A percentile compares a stretch with the other conserved stretches of the same genome.
Evolutionary conservation across 2,888 invertebrate genomes (phyloP).

Genomic region (Craniophora ligustri): DNA sequence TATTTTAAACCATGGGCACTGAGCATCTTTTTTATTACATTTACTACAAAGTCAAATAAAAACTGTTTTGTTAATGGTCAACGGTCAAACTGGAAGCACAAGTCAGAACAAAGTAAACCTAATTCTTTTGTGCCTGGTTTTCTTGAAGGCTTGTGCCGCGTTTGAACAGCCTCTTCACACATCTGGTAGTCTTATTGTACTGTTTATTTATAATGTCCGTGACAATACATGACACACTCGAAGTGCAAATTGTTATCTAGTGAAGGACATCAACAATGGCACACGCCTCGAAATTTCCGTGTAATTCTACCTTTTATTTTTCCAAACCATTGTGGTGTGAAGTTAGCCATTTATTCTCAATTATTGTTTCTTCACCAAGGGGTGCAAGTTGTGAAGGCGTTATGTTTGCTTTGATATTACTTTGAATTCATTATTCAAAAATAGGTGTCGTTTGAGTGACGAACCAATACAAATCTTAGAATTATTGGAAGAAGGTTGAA

Average conservation of each 20-base stretch:
- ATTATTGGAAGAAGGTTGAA: background rate
- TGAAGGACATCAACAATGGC: slow-evolving; percentile 76
- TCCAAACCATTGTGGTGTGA: slow-evolving; percentile 78
- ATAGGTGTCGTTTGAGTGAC: slow-evolving; percentile 5
- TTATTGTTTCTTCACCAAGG: slow-evolving; percentile 80
- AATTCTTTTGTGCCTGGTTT: slow-evolving; percentile 45
- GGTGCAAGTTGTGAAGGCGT: slow-evolving; percentile 77
- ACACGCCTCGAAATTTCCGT: slow-evolving; percentile 84
- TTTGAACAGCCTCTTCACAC: slow-evolving; percentile 59
- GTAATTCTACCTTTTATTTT: slow-evolving; percentile 85
- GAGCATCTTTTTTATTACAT: background rate
- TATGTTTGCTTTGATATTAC: slow-evolving; percentile 81
- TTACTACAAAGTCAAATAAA: background rate
- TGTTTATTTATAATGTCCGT: slow-evolving; percentile 80
- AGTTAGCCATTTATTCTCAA: slow-evolving; percentile 83
- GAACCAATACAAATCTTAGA: slow-evolving; percentile 32
- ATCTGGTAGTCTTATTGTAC: slow-evolving; percentile 81
- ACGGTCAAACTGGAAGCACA: slow-evolving; percentile 32
- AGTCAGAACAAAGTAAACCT: slow-evolving; percentile 53
- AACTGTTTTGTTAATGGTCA: background rate
- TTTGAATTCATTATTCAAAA: slow-evolving; percentile 57
- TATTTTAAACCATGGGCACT: background rate
- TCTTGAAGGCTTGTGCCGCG: slow-evolving; percentile 69
- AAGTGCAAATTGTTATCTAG: slow-evolving; percentile 86
- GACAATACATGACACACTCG: slow-evolving; percentile 77